Evolutionary conservation across 2,888 invertebrate genomes (phyloP).

Genomic region (Laspeyria flexula): DNA sequence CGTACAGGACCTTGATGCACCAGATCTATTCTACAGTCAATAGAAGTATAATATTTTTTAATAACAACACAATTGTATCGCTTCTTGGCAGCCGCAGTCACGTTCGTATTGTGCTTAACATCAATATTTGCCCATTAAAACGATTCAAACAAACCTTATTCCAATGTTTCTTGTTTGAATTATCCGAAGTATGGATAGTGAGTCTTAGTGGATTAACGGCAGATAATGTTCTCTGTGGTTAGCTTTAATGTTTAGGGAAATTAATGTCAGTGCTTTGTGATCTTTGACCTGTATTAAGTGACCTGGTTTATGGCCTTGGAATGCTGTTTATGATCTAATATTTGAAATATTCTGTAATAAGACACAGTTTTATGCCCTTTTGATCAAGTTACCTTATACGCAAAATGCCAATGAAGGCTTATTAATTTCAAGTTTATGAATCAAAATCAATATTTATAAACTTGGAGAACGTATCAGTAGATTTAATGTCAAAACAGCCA

Average conservation of each 20-base stretch:
- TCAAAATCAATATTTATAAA: no score
- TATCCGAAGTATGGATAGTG: slow-evolving; percentile 42
- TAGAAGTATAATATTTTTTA: slow-evolving; percentile 17
- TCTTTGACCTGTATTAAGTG: slow-evolving; percentile 4
- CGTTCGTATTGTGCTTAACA: slow-evolving; percentile 46
- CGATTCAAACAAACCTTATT: slow-evolving; percentile 54
- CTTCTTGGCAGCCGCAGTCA: slow-evolving; percentile 43
- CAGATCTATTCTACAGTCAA: slow-evolving; percentile 8
- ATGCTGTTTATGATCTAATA: no score
- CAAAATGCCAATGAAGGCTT: no score
- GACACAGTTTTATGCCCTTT: no score
- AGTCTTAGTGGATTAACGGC: slow-evolving; percentile 30
- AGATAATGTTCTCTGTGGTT: slow-evolving; percentile 20
- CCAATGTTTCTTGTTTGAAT: slow-evolving; percentile 55
- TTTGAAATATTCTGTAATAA: no score
- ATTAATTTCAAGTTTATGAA: no score
- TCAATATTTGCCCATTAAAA: slow-evolving; percentile 68
- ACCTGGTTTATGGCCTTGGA: not conserved
- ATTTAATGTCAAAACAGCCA: no score
- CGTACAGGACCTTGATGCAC: no score
- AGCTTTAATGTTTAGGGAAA: slow-evolving; percentile 20
- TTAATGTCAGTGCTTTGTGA: slow-evolving; percentile 4
- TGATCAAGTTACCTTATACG: no score
- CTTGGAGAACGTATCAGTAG: no score
- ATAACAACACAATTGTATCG: slow-evolving; percentile 34